Base-by-base conservation (phyloP, 2,113 vertebrate species). In the Callaeas wilsoni region DNA sequence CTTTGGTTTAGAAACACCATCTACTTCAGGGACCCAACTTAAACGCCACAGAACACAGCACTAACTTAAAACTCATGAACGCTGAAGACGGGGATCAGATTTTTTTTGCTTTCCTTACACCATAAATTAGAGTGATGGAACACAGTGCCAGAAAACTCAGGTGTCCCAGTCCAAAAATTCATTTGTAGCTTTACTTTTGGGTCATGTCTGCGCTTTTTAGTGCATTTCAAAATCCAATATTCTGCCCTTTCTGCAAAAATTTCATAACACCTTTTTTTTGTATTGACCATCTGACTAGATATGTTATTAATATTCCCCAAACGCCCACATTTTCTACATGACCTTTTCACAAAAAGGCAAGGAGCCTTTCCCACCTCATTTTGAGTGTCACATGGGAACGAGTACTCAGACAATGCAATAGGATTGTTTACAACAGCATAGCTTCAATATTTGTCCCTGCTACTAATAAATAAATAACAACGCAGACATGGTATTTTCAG, bases 201-300 rank as follows among this genome's bases (percentile, higher is more conserved):
- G 49, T 14, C 4, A 1, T 10, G 1, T 22, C 67, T 70, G 53
- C 26, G 41, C 27, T 65, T 83, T 19, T 12, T 70, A 88, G 50
- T 25, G 19, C 12, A 26, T 68, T 70, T 83, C 46, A 65, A 64
- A 83, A 76, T 10, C 12, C 22, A 68, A 6, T 46, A n/a, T 42
- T 49, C n/a, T 80, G n/a, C 26, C 17, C 49, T 55, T 87, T 83
- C 49, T 76, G 74, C 7, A 91, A 75, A 91, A 94, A 63, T 59
- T 96, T 84, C 41, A 1, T 39, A 76, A 89, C 12, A 35, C 10
- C 1, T 29, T 57, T 64, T 87, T 92, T 78, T 67, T 6, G 8
- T 47, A 87, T 26, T 79, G 65, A 69, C 62, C 49, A 69, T 62
- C 71, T 89, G 56, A 77, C 37, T 39, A 37, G 21, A 32, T 18